Evolutionary conservation across 2,888 invertebrate species (phyloP).

Genomic region (Leptopilina myrica): DNA sequence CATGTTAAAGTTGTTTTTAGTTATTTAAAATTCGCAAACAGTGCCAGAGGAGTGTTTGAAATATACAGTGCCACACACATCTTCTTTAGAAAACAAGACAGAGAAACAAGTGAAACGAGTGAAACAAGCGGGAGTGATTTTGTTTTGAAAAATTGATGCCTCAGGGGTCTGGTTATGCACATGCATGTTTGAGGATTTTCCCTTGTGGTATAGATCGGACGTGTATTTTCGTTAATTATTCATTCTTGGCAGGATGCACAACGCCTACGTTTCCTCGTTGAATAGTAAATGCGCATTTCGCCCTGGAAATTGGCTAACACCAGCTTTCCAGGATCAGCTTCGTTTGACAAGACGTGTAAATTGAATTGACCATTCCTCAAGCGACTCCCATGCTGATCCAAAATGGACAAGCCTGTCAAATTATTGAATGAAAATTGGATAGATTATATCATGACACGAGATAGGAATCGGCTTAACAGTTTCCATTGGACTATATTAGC

Average conservation of each 20-base stretch:
- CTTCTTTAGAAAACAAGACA: background rate
- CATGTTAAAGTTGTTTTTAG: too few relatives aligned
- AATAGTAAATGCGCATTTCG: conserved; percentile 51
- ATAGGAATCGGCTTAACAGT: background rate
- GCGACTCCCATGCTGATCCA: conserved; percentile 20
- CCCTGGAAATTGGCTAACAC: conserved; percentile 45
- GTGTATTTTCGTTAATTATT: conserved; percentile 57
- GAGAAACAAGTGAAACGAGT: background rate
- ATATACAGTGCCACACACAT: too few relatives aligned
- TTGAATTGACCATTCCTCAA: conserved; percentile 37
- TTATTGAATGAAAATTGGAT: conserved; percentile 24
- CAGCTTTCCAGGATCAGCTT: conserved; percentile 35
- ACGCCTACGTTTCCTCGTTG: conserved; percentile 48
- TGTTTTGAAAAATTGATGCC: conserved; percentile 21
- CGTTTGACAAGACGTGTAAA: conserved; percentile 39
- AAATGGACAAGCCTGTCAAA: conserved; percentile 39
- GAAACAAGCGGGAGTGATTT: conserved; percentile 13
- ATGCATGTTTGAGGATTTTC: conserved; percentile 36
- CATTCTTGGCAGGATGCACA: conserved; percentile 50
- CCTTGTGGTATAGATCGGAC: conserved; percentile 38
- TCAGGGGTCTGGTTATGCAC: conserved; percentile 22
- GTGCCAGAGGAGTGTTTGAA: background rate
- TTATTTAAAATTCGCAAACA: too few relatives aligned
- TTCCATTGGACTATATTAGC: background rate
- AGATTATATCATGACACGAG: conserved; percentile 10